Evolutionary conservation across 2,113 vertebrate species (phyloP).

Genomic region (Dasyprocta punctata): DNA sequence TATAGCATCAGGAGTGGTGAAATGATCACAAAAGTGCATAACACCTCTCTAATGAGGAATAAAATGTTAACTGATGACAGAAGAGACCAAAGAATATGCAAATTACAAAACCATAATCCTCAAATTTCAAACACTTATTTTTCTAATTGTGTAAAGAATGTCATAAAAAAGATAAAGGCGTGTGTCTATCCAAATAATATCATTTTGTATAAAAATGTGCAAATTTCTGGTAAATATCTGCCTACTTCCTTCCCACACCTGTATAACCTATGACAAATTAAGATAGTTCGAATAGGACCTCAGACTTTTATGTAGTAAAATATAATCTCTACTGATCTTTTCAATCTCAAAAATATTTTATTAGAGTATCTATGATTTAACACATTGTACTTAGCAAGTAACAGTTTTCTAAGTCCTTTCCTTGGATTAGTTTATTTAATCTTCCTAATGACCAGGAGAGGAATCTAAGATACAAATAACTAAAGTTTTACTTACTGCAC

Average conservation of each 20-base stretch:
- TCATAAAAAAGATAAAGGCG: not conserved
- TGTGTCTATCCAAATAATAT: not conserved
- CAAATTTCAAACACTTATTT: not conserved
- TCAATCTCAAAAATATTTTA: not conserved
- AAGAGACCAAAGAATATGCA: not conserved
- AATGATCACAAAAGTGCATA: not conserved
- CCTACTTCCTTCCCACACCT: not conserved
- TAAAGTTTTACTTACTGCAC: not conserved
- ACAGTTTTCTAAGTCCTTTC: not conserved
- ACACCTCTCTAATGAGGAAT: not conserved
- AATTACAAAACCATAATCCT: not conserved
- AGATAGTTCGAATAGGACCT: not conserved
- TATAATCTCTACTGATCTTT: not conserved
- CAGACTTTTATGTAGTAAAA: not conserved
- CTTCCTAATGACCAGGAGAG: not conserved
- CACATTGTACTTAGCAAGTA: not conserved
- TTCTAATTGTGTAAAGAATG: not conserved
- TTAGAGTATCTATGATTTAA: not conserved
- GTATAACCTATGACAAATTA: not conserved
- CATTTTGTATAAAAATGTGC: not conserved
- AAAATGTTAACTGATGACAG: not conserved
- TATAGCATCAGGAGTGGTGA: not conserved
- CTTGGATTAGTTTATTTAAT: not conserved
- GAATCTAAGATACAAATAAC: not conserved
- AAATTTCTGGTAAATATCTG: not conserved